Base-by-base conservation (phyloP, 2,113 vertebrate genomes). In the Dromas ardeola region DNA sequence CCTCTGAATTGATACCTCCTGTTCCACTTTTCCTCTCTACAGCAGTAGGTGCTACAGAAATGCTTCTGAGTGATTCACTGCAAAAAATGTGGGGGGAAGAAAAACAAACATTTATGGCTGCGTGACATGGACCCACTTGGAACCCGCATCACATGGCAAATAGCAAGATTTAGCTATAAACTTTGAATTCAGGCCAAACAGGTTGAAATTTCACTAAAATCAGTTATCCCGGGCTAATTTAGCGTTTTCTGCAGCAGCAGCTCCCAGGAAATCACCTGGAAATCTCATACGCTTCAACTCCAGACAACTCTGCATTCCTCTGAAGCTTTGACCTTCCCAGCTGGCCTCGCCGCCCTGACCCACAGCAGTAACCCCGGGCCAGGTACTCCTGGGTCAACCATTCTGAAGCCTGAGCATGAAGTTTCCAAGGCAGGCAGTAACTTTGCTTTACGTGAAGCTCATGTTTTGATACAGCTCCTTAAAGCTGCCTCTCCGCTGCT, bases 191-290 rank as follows among this genome's bases (percentile, higher is more conserved):
- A 23, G 21, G 34, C 58, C 87, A 74, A 45, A 9, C 5, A 2
- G 6, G 90, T 53, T 80, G 85, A 78, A 67, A 30, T 74, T 95
- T 67, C 94, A 88, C 79, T n/a, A 2, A 59, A 50, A n/a, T 80
- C 93, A 36, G 49, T 53, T 40, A 40, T 56, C 27, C 36, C 0
- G 0, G 74, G 40, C 2, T 80, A 38, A 59, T 86, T 86, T 32
- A 36, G 67, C n/a, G 67, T 45, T 92, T 66, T 92, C 30, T 50
- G 82, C 5, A 1, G 49, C 61, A 62, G 49, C 27, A 3, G 90
- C 34, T 88, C 30, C 34, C 76, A 83, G 88, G 56, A 94, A 90
- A 92, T 90, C 95, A 81, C 91, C 93, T 91, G 90, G 74, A 86
- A 96, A 80, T 77, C 15, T 49, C 73, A 32, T 7, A 10, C 0